Evolutionary conservation across 2,113 vertebrate species (phyloP).

Genomic region (Equus quagga): DNA sequence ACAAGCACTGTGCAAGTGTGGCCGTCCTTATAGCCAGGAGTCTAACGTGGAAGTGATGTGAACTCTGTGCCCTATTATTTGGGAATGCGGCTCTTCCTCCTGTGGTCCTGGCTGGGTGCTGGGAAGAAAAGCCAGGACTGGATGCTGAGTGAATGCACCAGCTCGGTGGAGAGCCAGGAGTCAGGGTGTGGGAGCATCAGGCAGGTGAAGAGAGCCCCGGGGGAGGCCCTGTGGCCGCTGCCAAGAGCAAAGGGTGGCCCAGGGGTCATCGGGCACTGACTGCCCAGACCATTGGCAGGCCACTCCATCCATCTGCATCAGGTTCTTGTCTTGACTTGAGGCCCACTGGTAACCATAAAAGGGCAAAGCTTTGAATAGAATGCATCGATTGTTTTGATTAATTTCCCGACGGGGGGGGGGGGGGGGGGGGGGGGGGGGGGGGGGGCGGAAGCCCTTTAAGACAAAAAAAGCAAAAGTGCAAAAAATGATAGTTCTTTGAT

Average conservation of each 20-base stretch:
- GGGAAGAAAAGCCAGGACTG: neutral
- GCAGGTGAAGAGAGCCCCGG: neutral
- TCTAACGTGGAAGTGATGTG: neutral
- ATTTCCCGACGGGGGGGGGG: neutral
- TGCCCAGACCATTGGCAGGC: neutral
- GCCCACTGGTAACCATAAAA: neutral
- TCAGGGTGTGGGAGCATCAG: neutral
- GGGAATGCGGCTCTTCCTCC: neutral
- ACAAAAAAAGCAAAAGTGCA: neutral
- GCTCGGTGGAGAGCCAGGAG: neutral
- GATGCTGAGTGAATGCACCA: fast-evolving
- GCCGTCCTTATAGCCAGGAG: neutral
- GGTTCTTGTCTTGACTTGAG: neutral
- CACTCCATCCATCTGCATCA: too few relatives aligned
- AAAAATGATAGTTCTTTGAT: neutral
- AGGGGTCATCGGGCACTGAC: neutral
- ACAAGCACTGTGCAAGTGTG: neutral
- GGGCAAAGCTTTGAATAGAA: neutral
- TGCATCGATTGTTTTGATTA: neutral
- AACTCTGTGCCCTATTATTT: neutral
- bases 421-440: neutral
- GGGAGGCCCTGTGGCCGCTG: neutral
- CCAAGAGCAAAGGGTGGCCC: neutral
- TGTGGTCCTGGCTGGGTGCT: neutral
- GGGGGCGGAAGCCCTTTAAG: neutral